phyloP scores from a whole-genome alignment of 2,888 invertebrate genomes.

The Lithophane ornitopus region DNA sequence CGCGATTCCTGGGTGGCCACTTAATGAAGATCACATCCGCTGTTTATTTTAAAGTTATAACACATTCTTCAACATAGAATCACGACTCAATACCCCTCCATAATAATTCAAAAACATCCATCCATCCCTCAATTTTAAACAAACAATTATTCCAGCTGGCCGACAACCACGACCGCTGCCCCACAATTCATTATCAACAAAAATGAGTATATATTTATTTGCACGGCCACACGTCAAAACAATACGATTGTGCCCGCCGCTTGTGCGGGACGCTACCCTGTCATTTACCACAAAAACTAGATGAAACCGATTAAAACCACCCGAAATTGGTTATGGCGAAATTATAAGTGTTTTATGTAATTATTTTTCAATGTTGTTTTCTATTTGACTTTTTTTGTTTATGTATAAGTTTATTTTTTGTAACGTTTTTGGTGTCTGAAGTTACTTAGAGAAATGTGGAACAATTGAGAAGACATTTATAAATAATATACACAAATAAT shows the following conservation, averaged over 20 bases:
- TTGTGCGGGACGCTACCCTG: slow-evolving; percentile 71
- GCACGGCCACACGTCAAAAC: slow-evolving; percentile 82
- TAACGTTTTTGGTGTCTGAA: not conserved
- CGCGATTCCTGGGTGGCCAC: no score
- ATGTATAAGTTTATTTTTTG: not conserved
- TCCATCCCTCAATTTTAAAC: slow-evolving; percentile 12
- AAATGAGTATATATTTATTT: slow-evolving; percentile 89
- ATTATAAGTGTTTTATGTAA: slow-evolving; percentile 53
- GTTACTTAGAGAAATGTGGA: not conserved
- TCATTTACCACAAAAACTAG: slow-evolving; percentile 88
- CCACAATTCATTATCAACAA: slow-evolving; percentile 89
- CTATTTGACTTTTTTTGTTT: not conserved
- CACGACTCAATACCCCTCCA: no score
- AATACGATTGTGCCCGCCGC: slow-evolving; percentile 70
- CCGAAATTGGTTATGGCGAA: slow-evolving; percentile 56
- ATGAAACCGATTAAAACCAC: slow-evolving; percentile 81
- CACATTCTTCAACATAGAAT: no score
- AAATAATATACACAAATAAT: not conserved
- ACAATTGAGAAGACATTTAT: not conserved
- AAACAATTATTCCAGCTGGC: slow-evolving; percentile 18
- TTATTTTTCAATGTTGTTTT: slow-evolving; percentile 27
- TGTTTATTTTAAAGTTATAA: no score
- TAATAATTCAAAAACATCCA: slow-evolving; percentile 6
- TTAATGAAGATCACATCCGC: no score
- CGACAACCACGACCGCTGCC: slow-evolving; percentile 47